Percentiles rank a stretch among this genome's conserved stretches.
Evolutionary conservation across 2,888 invertebrate species (phyloP).

Genomic region (Portevinia maculata): DNA sequence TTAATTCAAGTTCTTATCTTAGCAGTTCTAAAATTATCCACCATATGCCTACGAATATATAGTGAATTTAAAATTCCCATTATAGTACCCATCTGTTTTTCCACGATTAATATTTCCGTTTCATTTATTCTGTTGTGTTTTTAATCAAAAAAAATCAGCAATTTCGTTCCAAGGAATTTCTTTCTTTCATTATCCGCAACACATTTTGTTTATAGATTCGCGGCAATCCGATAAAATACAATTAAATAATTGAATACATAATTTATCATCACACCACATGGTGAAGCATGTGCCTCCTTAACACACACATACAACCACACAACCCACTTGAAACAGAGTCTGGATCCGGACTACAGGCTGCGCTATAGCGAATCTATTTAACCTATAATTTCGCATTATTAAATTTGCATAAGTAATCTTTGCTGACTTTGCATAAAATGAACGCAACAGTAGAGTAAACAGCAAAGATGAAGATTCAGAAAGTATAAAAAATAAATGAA

Average conservation of each 20-base stretch:
- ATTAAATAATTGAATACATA: conserved; percentile 74
- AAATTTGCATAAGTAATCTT: conserved; percentile 75
- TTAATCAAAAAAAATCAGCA: neutral
- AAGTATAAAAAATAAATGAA: conserved; percentile 11
- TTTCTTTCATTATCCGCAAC: conserved; percentile 50
- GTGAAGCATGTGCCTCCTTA: conserved; percentile 25
- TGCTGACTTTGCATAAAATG: conserved; percentile 71
- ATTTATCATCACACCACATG: conserved; percentile 69
- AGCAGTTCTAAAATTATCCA: too few relatives aligned
- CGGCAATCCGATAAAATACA: conserved; percentile 62
- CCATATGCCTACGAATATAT: too few relatives aligned
- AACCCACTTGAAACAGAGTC: too few relatives aligned
- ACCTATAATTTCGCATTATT: conserved; percentile 73
- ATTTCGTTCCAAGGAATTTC: neutral
- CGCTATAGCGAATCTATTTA: conserved; percentile 65
- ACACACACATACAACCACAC: neutral
- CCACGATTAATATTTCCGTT: neutral
- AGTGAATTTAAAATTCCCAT: too few relatives aligned
- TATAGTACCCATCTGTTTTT: neutral
- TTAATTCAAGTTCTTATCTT: too few relatives aligned
- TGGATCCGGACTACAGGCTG: conserved; percentile 3
- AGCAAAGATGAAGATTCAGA: conserved; percentile 21
- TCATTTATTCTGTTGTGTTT: neutral
- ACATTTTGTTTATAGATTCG: conserved; percentile 68
- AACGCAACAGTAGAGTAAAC: conserved; percentile 55